phyloP scores from a whole-genome alignment of 64 coral and sea anemone species.

The Montipora cactus region DNA sequence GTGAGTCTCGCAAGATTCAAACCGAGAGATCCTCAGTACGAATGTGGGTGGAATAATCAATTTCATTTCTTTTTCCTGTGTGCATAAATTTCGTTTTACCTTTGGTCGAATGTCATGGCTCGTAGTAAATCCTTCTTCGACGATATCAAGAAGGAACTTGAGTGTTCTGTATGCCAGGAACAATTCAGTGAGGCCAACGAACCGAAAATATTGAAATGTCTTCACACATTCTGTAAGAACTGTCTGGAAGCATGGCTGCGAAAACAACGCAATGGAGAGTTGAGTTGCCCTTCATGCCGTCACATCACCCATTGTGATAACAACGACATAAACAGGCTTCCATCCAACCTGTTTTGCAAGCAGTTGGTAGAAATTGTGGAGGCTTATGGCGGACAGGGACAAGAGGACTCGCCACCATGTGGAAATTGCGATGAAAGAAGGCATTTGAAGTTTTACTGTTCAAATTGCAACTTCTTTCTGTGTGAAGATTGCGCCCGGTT shows the following conservation, averaged over 20 bases:
- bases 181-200: not conserved
- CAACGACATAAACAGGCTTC: conserved; percentile 55
- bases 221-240: conserved; percentile 15
- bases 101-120: not conserved
- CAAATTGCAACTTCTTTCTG: not conserved
- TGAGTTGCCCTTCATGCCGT: not conserved
- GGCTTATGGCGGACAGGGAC: conserved; percentile 67
- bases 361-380: conserved; percentile 71
- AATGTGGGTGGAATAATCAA: too few species aligned
- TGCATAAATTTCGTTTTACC: too few species aligned
- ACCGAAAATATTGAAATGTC: conserved; percentile 11
- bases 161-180: conserved; percentile 5
- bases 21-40: too few species aligned
- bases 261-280: not conserved
- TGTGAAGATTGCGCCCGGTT: not conserved
- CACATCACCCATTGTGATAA: conserved; percentile 1
- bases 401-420: not conserved
- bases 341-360: conserved; percentile 52
- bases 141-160: not conserved
- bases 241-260: not conserved
- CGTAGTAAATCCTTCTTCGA: not conserved
- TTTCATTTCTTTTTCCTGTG: too few species aligned
- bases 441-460: not conserved
- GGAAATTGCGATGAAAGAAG: not conserved
- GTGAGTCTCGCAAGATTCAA: too few species aligned